phyloP scores from a whole-genome alignment of 1,140 invertebrate species.

The Stegodyphus mimosarum region DNA sequence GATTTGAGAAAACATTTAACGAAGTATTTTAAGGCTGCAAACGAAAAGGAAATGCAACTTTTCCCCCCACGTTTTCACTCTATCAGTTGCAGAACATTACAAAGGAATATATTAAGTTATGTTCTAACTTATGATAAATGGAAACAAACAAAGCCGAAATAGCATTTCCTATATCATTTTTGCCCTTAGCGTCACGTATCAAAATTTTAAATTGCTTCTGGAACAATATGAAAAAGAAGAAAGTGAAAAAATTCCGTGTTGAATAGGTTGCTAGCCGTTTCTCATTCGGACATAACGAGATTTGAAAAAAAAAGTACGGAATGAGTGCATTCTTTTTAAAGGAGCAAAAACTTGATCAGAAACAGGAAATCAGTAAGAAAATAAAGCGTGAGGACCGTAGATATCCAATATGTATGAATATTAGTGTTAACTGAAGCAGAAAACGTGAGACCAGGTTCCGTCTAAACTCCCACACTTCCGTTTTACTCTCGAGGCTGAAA shows the following conservation, averaged over 20 bases:
- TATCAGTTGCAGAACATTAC: conserved; percentile 6
- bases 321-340: neutral
- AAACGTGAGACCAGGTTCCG: neutral
- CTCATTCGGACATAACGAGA: too few relatives aligned
- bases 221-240: neutral
- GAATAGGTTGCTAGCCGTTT: too few relatives aligned
- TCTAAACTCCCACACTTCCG: too few relatives aligned
- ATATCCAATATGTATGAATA: conserved; percentile 4
- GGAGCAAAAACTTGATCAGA: conserved; percentile 13
- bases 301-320: neutral
- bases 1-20: too few relatives aligned
- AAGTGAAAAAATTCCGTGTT: too few relatives aligned
- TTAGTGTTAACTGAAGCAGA: neutral
- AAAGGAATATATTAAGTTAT: conserved; percentile 36
- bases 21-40: too few relatives aligned
- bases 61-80: neutral
- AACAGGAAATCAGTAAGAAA: conserved; percentile 29
- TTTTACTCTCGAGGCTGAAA: too few relatives aligned
- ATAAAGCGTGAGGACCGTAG: conserved; percentile 5
- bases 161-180: conserved; percentile 4
- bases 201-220: conserved; percentile 30
- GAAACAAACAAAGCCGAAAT: conserved; percentile 1
- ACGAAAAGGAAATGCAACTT: too few relatives aligned
- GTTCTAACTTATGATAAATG: neutral
- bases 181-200: conserved; percentile 9